Evolutionary conservation across 2,113 vertebrate genomes (phyloP).

Genomic region (Chauna torquata): DNA sequence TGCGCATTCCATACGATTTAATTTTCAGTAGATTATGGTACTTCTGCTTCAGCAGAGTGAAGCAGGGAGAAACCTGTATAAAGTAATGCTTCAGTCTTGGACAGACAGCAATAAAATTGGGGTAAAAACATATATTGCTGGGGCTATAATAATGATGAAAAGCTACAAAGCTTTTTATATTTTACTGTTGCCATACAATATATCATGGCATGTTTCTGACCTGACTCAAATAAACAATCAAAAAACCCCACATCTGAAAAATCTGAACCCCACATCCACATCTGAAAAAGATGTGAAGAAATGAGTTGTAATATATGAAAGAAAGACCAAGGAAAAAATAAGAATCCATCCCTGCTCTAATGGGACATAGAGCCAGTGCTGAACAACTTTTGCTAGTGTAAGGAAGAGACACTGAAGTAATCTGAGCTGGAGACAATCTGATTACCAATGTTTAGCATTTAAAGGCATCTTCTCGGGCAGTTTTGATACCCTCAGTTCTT

Average conservation of each 20-base stretch:
- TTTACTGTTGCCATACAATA: background rate
- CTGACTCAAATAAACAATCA: background rate
- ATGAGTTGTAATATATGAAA: background rate
- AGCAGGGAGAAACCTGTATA: background rate
- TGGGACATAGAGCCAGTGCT: background rate
- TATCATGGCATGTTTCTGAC: background rate
- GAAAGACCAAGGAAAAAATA: background rate
- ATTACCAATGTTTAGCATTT: background rate
- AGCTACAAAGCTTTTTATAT: background rate
- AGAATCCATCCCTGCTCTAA: background rate
- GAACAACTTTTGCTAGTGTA: background rate
- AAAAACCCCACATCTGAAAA: background rate
- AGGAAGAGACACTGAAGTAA: background rate
- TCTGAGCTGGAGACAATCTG: background rate
- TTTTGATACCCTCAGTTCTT: background rate
- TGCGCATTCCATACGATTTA: background rate
- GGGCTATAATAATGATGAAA: background rate
- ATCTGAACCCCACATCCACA: too few species aligned
- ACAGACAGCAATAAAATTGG: background rate
- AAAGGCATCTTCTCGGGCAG: background rate
- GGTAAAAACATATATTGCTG: background rate
- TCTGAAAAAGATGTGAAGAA: background rate
- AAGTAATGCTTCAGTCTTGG: constrained; percentile 14
- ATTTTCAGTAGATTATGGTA: constrained; percentile 30
- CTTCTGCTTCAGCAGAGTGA: too few species aligned